Percentiles rank a stretch among this genome's conserved stretches.
Conservation (phyloP, 2,797 vertebrate species). For the Anguilla megastoma region DNA sequence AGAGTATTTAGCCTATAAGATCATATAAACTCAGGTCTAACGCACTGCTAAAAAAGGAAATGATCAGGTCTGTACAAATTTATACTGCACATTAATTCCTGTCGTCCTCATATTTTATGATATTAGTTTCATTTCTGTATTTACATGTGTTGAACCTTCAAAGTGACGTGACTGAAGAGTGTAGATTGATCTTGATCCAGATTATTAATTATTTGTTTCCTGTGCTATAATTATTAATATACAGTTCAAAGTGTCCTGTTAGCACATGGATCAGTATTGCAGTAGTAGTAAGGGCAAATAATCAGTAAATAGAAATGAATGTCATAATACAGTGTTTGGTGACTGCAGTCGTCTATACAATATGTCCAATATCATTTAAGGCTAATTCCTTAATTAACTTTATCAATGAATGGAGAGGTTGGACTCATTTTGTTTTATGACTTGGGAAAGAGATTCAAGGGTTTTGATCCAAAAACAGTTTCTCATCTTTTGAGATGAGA, state of each 20-base stretch:
- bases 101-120: background rate
- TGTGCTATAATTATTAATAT: background rate
- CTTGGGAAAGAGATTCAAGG: slow-evolving; percentile 19
- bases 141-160: background rate
- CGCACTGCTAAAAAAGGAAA: slow-evolving; percentile 5
- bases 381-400: background rate
- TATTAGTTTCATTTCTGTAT: background rate
- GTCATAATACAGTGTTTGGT: background rate
- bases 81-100: background rate
- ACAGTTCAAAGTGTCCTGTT: background rate
- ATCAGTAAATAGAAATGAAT: background rate
- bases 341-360: background rate
- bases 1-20: background rate
- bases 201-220: background rate
- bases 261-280: background rate
- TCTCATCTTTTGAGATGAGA: background rate
- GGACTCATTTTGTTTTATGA: slow-evolving; percentile 23
- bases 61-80: background rate
- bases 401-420: slow-evolving; percentile 18
- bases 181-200: background rate
- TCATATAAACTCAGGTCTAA: slow-evolving; percentile 10
- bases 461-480: background rate
- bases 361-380: background rate
- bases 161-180: background rate
- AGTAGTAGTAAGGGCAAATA: background rate